Percentiles rank a stretch among this genome's conserved stretches.
Evolutionary conservation across 2,888 invertebrate genomes (phyloP).

Genomic region (Drosophila rellima): DNA sequence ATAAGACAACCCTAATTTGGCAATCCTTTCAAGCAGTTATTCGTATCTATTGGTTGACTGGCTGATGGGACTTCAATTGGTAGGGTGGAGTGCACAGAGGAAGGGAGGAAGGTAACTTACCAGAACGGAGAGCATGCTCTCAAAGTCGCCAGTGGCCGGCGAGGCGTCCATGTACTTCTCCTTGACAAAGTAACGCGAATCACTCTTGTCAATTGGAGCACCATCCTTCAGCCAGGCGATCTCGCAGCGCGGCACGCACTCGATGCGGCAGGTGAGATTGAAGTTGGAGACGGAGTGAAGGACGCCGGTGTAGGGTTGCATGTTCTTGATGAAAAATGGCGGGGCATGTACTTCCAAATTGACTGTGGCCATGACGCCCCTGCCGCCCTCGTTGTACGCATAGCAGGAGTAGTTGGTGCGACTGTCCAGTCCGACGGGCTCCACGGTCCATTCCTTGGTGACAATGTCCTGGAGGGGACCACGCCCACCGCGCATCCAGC

Average conservation of each 20-base stretch:
- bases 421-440: conserved; percentile 93
- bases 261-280: conserved; percentile 94
- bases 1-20: background rate
- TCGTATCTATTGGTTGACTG: conserved; percentile 4
- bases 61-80: background rate
- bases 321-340: conserved; percentile 94
- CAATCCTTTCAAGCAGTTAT: background rate
- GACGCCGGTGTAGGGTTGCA: conserved; percentile 93
- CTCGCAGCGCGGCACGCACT: conserved; percentile 94
- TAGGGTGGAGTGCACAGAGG: background rate
- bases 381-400: conserved; percentile 94
- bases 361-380: conserved; percentile 89
- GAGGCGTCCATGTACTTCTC: conserved; percentile 90
- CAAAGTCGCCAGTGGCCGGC: conserved; percentile 93
- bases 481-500: conserved; percentile 93
- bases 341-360: conserved; percentile 92
- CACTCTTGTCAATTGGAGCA: conserved; percentile 88
- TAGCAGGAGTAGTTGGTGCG: conserved; percentile 96
- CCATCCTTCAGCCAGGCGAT: conserved; percentile 95
- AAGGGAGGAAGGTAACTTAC: conserved; percentile 85
- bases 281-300: conserved; percentile 91
- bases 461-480: conserved; percentile 90
- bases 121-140: conserved; percentile 94
- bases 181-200: conserved; percentile 89
- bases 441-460: conserved; percentile 91